Evolutionary conservation across 2,888 invertebrate species (phyloP), one percentile per base, ranked within the genome.

Genomic region (Ferdinandea cuprea): DNA sequence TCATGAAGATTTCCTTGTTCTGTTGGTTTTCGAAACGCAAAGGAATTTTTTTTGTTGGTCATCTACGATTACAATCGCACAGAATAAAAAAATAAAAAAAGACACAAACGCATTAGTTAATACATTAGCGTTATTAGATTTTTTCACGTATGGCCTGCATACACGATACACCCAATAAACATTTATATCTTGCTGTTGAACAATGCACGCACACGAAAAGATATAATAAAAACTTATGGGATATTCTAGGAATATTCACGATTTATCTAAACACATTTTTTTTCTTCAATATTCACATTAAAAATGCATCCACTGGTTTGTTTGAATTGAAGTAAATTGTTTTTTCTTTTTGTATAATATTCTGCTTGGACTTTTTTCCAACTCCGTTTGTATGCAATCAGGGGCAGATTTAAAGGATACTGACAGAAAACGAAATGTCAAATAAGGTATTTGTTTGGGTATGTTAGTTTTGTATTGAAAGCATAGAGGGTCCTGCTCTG

Each of bases 251-350:
- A 40, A 50, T 40, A 37, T 65, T 66, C 52, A 42, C 66, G 21
- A 54, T 28, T 19, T 13, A 66, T 42, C 7, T 19, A 37, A 19
- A 13, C 44, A 25, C 48, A n/a, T 37, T 48, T 25, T 21, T 46
- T 7, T 21, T 15, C 37, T 19, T n/a, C 19, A 54, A 52, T 54
- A 19, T 66, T 52, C 40, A 73, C 52, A 72, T 61, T 44, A 35
- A 42, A 54, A 72, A 63, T 71, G 61, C 59, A 72, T 52, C 35
- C 44, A 73, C 54, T 54, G 63, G 61, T 73, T 73, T 73, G 73
- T 73, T 74, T 58, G 65, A 74, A 50, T 32, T 54, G 40, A 54
- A 52, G 25, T 25, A 25, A 25, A 25, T 25, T 61, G 40, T 63
- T 65, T 65, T 56, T 21, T 65, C 63, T 46, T 72, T 71, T 30